phyloP scores from a whole-genome alignment of 2,888 invertebrate species.

The Mimas tiliae region DNA sequence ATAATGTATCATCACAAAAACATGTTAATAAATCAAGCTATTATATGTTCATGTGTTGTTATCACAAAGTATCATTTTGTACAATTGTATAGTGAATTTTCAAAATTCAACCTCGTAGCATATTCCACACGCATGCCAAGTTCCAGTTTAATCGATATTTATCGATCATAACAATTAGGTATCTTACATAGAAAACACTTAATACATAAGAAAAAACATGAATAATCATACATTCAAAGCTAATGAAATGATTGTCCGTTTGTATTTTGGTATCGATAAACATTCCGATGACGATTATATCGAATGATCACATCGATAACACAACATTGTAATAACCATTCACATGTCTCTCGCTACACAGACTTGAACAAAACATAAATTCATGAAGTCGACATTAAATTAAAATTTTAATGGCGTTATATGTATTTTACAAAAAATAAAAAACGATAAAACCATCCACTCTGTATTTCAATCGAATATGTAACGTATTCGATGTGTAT shows the following conservation, averaged over 20 bases:
- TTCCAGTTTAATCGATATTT: constrained; percentile 44
- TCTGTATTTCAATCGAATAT: constrained; percentile 53
- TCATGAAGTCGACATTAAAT: constrained; percentile 58
- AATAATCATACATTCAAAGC: constrained; percentile 78
- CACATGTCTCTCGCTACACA: constrained; percentile 74
- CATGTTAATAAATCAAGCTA: constrained; percentile 63
- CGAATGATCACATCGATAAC: constrained; percentile 74
- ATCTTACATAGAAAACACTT: constrained; percentile 58
- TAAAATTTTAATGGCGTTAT: constrained; percentile 52
- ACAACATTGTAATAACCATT: constrained; percentile 69
- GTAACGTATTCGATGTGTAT: constrained; percentile 61
- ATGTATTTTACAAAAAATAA: constrained; percentile 56
- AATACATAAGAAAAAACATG: constrained; percentile 56
- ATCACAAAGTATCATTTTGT: constrained; percentile 47
- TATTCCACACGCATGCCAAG: constrained; percentile 69
- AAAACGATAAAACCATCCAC: constrained; percentile 42
- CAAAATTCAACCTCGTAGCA: constrained; percentile 37
- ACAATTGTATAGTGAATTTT: constrained; percentile 42
- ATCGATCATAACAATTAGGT: constrained; percentile 41
- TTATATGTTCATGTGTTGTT: constrained; percentile 58
- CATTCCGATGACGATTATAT: constrained; percentile 36
- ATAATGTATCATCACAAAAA: constrained; percentile 42
- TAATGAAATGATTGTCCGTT: constrained; percentile 64
- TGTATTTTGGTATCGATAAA: constrained; percentile 40
- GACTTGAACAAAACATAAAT: constrained; percentile 76